Conservation (phyloP, 2,888 invertebrate species). For the Agrotis ipsilon region DNA sequence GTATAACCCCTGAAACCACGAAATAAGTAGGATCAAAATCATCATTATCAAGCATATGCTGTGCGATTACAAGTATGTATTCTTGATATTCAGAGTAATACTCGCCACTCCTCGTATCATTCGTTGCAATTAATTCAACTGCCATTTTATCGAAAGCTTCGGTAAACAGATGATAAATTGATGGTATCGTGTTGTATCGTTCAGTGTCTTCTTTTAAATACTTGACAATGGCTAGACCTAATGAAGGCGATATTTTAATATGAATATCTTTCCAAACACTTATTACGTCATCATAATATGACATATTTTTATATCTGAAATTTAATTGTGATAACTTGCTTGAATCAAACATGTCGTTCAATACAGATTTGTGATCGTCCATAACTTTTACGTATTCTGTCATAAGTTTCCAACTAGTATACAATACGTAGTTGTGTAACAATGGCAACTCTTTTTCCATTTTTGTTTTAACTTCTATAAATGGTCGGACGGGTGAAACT, state of each 20-base stretch:
- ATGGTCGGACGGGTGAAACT: slow-evolving; percentile 67
- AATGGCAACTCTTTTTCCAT: slow-evolving; percentile 52
- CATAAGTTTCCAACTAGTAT: slow-evolving; percentile 67
- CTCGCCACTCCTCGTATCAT: no score
- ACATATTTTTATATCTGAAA: neutral
- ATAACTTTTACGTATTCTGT: slow-evolving; percentile 62
- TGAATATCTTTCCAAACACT: slow-evolving; percentile 44
- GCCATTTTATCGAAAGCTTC: slow-evolving; percentile 4
- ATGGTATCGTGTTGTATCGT: neutral
- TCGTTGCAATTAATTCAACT: neutral
- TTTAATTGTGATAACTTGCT: neutral
- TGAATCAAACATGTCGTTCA: neutral
- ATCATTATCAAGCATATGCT: no score
- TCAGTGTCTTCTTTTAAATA: slow-evolving; percentile 17
- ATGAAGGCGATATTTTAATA: neutral
- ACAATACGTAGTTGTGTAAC: slow-evolving; percentile 48
- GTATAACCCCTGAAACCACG: neutral
- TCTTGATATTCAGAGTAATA: no score
- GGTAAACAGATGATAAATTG: slow-evolving; percentile 11
- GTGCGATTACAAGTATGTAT: no score
- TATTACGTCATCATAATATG: neutral
- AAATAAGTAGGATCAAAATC: no score
- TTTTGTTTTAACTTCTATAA: slow-evolving; percentile 63
- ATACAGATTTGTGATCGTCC: slow-evolving; percentile 37
- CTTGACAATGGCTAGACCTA: slow-evolving; percentile 9